Conservation (phyloP, 1,140 invertebrate species). For the Apis laboriosa region DNA sequence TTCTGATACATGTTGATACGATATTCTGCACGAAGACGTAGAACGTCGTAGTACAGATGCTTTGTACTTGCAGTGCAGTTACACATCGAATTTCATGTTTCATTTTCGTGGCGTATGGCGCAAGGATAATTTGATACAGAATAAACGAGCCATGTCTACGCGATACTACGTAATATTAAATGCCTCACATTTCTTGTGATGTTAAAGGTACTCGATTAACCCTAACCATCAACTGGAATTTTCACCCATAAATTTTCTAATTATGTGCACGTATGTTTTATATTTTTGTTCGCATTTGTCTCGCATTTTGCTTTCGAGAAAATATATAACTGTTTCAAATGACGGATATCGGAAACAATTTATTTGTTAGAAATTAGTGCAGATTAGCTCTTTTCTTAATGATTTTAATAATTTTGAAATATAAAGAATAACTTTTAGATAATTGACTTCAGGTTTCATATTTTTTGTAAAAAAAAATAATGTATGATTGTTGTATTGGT, state of each 20-base stretch:
- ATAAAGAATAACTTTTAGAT: too few species aligned
- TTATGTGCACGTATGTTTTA: too few species aligned
- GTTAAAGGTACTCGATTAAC: slow-evolving; percentile 30
- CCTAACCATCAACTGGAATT: neutral
- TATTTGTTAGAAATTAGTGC: too few species aligned
- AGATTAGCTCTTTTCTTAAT: too few species aligned
- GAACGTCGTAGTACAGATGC: neutral
- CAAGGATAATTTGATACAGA: slow-evolving; percentile 15
- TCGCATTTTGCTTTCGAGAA: neutral
- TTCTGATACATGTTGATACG: neutral
- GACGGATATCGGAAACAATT: too few species aligned
- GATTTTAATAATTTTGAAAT: too few species aligned
- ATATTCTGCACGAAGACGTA: neutral
- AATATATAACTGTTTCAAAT: too few species aligned
- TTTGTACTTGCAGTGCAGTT: neutral
- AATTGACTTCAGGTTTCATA: too few species aligned
- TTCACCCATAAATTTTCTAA: neutral
- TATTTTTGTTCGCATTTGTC: neutral
- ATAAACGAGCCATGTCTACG: slow-evolving; percentile 21
- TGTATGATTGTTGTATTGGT: too few species aligned
- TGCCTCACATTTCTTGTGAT: slow-evolving; percentile 28
- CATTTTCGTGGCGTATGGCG: slow-evolving; percentile 1
- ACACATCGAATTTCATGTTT: slow-evolving; percentile 28
- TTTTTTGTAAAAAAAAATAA: too few species aligned
- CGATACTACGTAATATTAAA: slow-evolving; percentile 25